phyloP scores from a whole-genome alignment of 2,888 invertebrate species.

The Phaedon cochleariae region DNA sequence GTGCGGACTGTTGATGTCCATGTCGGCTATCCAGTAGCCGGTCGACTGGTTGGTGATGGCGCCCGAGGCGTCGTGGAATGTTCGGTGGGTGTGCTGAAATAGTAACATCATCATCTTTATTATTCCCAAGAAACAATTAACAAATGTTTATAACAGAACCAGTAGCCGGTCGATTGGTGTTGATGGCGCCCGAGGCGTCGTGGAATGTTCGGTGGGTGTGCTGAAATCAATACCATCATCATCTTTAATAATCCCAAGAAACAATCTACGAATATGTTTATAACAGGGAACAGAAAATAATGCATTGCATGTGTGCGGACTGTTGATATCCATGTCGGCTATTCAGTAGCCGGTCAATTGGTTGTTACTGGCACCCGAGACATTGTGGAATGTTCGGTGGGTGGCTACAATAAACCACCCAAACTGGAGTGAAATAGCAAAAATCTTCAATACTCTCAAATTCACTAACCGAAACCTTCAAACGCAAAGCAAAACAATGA shows the following conservation, averaged over 20 bases:
- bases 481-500: too few relatives aligned
- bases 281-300: too few relatives aligned
- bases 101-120: too few relatives aligned
- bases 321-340: slow-evolving; percentile 79
- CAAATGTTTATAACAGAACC: too few relatives aligned
- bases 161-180: slow-evolving; percentile 68
- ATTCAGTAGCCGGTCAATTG: slow-evolving; percentile 74
- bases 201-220: slow-evolving; percentile 72
- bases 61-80: slow-evolving; percentile 66
- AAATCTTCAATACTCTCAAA: too few relatives aligned
- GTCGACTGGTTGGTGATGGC: slow-evolving; percentile 63
- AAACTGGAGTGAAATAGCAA: too few relatives aligned
- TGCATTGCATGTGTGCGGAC: slow-evolving; percentile 71
- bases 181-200: slow-evolving; percentile 62
- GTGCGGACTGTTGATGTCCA: slow-evolving; percentile 77
- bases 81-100: slow-evolving; percentile 70
- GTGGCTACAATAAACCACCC: too few relatives aligned
- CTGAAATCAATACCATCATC: slow-evolving; percentile 59
- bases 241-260: too few relatives aligned
- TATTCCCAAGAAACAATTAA: too few relatives aligned
- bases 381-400: slow-evolving; percentile 69
- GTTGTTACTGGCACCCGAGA: slow-evolving; percentile 61
- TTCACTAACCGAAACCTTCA: too few relatives aligned
- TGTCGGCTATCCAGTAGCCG: slow-evolving; percentile 77
- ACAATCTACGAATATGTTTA: too few relatives aligned